Base-by-base conservation (phyloP, 2,888 invertebrate species). In the Catocala nupta region DNA sequence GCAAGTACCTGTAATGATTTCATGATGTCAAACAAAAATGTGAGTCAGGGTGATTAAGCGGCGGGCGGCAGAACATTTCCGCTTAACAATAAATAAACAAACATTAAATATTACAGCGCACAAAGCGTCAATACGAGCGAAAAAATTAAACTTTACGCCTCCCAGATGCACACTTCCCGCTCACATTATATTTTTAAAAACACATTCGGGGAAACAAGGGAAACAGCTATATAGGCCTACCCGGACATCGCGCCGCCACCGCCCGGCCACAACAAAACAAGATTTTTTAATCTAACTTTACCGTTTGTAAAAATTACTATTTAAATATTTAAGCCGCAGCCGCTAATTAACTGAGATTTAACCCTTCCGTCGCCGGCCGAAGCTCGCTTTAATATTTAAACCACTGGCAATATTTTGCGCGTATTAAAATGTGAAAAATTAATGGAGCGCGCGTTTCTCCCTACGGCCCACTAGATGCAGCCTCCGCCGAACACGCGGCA, bases 261-360 rank as follows among this genome's bases (percentile, higher is more conserved):
- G 82, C 82, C 83, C 83, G 70, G 75, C 74, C 81, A 80, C 86
- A 83, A 84, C 87, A 89, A 87, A 90, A 89, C 90, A 89, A 89
- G 80, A 85, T 90, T 93, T 91, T 94, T 94, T 93, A 94, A 94
- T 94, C 92, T 90, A 94, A 94, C 93, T 94, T 94, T 91, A 89
- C 89, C 93, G 91, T 94, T 93, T 92, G 93, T 92, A 94, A 94
- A 94, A 94, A 94, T 94, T 92, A 94, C 92, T 92, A 90, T 91
- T 94, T 93, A 93, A 94, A 94, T 88, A 94, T 94, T 92, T 87
- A 94, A 87, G 82, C 84, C 86, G 65, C 81, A 82, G 90, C 91
- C 89, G 83, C 92, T 92, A 93, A 93, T 93, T 93, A 93, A 94
- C 92, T 88, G 91, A 90, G 93, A 94, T 93, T 92, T 93, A 94